A percentile compares a stretch with the other conserved stretches of the same genome.
These are phyloP conservation scores for Hirtodrosophila duncani DNA, from an alignment of 2,888 invertebrate genomes.

Conservation along the genomic window DNA sequence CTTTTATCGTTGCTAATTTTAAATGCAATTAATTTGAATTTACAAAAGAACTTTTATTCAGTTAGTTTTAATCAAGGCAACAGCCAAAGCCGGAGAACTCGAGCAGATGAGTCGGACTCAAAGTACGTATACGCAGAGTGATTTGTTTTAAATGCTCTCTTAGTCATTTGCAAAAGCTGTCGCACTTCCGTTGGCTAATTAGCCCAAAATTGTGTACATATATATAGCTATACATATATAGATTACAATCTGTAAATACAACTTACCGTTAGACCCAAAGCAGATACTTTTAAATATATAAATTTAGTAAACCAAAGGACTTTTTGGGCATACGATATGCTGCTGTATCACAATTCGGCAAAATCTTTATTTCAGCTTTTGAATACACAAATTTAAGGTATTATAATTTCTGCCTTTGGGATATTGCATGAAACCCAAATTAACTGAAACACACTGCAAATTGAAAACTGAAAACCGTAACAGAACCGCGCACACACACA, in stretches of 20 bases:
- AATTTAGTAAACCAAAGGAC: not conserved
- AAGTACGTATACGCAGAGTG: slow-evolving; percentile 28
- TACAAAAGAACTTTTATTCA: slow-evolving; percentile 28
- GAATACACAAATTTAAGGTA: too few relatives aligned
- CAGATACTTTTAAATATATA: slow-evolving; percentile 3
- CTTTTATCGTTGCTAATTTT: slow-evolving; percentile 39
- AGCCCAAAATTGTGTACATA: slow-evolving; percentile 7
- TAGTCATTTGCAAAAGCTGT: slow-evolving; percentile 43
- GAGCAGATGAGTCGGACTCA: slow-evolving; percentile 13
- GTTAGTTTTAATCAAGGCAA: slow-evolving; percentile 7
- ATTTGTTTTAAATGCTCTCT: slow-evolving; percentile 11
- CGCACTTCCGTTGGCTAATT: slow-evolving; percentile 28
- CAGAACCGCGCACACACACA: slow-evolving; percentile 15
- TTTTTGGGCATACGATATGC: too few relatives aligned
- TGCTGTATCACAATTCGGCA: slow-evolving; percentile 5
- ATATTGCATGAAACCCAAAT: slow-evolving; percentile 2
- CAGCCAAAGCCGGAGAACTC: slow-evolving; percentile 7
- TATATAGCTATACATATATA: slow-evolving; percentile 1
- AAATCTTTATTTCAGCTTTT: too few relatives aligned
- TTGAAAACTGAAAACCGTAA: not conserved
- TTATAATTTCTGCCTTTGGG: too few relatives aligned
- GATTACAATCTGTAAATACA: slow-evolving; percentile 3
- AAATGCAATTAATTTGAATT: slow-evolving; percentile 52
- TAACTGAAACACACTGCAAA: slow-evolving; percentile 1
- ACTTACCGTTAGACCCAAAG: slow-evolving; percentile 36